Evolutionary conservation across 2,888 invertebrate genomes (phyloP).

Genomic region (Eledona agricola): DNA sequence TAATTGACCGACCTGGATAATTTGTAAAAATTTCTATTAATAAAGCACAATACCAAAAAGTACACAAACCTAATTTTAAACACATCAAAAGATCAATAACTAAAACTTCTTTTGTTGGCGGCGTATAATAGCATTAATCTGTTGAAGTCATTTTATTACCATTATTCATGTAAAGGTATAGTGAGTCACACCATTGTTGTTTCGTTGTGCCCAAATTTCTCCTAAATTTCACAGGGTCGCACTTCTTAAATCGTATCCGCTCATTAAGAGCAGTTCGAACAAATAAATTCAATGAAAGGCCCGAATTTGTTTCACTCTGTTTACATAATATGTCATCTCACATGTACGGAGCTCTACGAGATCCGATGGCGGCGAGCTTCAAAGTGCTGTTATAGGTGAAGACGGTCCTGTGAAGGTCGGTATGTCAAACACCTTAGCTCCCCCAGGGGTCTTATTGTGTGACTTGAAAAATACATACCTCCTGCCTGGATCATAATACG

Average conservation of each 20-base stretch:
- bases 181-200: constrained; percentile 53
- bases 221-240: constrained; percentile 45
- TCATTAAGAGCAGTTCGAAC: constrained; percentile 17
- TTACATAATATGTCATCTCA: constrained; percentile 37
- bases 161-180: constrained; percentile 48
- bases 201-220: constrained; percentile 48
- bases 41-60: constrained; percentile 29
- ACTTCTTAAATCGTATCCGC: constrained; percentile 26
- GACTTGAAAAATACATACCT: constrained; percentile 61
- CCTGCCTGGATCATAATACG: constrained; percentile 60
- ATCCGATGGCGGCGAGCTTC: constrained; percentile 33
- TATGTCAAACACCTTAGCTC: constrained; percentile 58
- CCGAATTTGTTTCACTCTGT: constrained; percentile 23
- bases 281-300: constrained; percentile 9
- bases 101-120: constrained; percentile 45
- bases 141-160: constrained; percentile 50
- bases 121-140: constrained; percentile 49
- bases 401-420: constrained; percentile 56
- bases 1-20: constrained; percentile 27
- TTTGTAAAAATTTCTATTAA: constrained; percentile 30
- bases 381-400: constrained; percentile 40
- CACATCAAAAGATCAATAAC: constrained; percentile 46
- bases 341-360: constrained; percentile 23
- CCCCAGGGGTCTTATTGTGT: constrained; percentile 60
- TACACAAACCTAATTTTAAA: constrained; percentile 39